Evolutionary conservation across 2,888 invertebrate genomes (phyloP), one percentile per base, ranked within the genome.

Genomic region (Bursaphelenchus okinawaensis): DNA sequence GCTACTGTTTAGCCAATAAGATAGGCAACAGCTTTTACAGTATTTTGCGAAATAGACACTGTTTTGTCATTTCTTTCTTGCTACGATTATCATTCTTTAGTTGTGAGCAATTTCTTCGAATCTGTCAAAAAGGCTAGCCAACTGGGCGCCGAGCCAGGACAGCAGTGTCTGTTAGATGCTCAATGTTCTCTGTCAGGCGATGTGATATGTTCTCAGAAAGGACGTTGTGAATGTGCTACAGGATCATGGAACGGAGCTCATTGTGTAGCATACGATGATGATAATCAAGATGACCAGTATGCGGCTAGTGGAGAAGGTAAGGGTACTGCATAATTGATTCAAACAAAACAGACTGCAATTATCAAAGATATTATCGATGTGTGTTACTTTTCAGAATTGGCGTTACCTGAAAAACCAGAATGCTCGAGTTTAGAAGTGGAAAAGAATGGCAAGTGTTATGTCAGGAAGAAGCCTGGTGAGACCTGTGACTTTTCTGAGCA

Each of bases 361-460:
- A n/a, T n/a, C n/a, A n/a, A n/a, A n/a, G n/a, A n/a, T n/a, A n/a
- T n/a, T n/a, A n/a, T n/a, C n/a, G n/a, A n/a, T n/a, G n/a, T n/a
- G n/a, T n/a, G n/a, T n/a, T n/a, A n/a, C n/a, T 40, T 40, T 40
- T 40, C 31, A 40, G 40, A 40, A 40, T 31, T 29, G 19, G 60
- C 51, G 20, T 12, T 16, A 16, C 31, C 50, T 29, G 60, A 59
- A 20, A 26, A 52, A 4, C 50, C 60, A 20, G 31, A 29, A 22
- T 67, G 66, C 31, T 24, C 55, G 9, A 20, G 65, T n/a, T 52
- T 27, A 16, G 54, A 67, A 24, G 55, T 67, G 40, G 40, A 59
- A 8, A 67, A 67, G 52, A 29, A 62, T 29, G 68, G 62, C 4
- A 27, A 55, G 16, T 68, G 68, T 54, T 68, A 68, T 54, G 12